phyloP scores from a whole-genome alignment of 2,888 invertebrate species.

The Mesodorylaimus sp. region DNA sequence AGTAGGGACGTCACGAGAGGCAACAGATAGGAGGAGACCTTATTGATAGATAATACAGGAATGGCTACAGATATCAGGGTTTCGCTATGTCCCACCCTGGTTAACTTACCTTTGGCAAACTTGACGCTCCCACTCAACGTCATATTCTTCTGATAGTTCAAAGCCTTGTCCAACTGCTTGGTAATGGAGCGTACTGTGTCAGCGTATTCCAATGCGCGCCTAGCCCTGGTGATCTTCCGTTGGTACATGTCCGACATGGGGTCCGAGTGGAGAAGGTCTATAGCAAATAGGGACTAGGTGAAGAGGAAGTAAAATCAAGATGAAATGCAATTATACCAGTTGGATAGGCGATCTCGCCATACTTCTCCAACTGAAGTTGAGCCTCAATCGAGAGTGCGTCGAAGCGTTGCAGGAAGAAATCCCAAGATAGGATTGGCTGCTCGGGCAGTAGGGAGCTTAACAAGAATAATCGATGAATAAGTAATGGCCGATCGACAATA shows the following conservation, averaged over 20 bases:
- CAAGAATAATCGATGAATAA: slow-evolving; percentile 81
- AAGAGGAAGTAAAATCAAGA: slow-evolving; percentile 2
- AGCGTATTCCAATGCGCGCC: slow-evolving; percentile 57
- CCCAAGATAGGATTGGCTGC: slow-evolving; percentile 76
- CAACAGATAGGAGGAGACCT: too few species aligned
- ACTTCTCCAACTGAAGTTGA: slow-evolving; percentile 68
- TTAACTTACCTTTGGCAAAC: too few species aligned
- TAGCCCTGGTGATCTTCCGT: slow-evolving; percentile 65
- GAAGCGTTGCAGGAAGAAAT: slow-evolving; percentile 87
- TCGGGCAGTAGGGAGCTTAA: slow-evolving; percentile 79
- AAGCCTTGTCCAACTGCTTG: slow-evolving; percentile 20
- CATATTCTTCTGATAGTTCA: slow-evolving; percentile 22
- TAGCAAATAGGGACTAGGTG: background rate
- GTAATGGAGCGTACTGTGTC: slow-evolving; percentile 43
- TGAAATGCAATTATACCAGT: slow-evolving; percentile 42
- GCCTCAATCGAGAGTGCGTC: slow-evolving; percentile 88
- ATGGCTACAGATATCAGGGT: too few species aligned
- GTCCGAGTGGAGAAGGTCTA: slow-evolving; percentile 72
- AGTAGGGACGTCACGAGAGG: too few species aligned
- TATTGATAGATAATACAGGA: too few species aligned
- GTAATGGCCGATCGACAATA: slow-evolving; percentile 84
- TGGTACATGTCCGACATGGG: slow-evolving; percentile 64
- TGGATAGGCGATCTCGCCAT: slow-evolving; percentile 60
- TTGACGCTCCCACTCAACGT: too few species aligned
- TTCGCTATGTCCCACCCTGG: too few species aligned